Evolutionary conservation across 2,888 invertebrate species (phyloP), one percentile per base, ranked within the genome.

Genomic region (Hanleya hanleyi): DNA sequence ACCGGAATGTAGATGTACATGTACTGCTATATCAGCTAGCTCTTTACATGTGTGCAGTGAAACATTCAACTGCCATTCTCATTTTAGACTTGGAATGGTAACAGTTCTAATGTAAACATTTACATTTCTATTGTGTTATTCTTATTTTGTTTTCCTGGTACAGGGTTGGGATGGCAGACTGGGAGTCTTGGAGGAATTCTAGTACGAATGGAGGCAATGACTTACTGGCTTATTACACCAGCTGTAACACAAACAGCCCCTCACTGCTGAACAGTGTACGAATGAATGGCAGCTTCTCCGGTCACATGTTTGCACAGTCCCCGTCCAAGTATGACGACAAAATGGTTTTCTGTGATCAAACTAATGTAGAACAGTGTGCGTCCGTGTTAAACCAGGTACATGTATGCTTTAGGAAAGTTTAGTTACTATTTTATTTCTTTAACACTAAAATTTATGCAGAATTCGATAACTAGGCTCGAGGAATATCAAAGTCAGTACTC

Each of bases 311-410:
- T n/a, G 47, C 47, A 41, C 35, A 9, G 9, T 35, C 36, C 22
- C 64, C 64, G 12, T 22, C 57, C 57, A 57, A 57, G 9, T 15
- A 29, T 61, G 32, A 67, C 67, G 73, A 81, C 69, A 80, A 80
- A 35, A 80, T 77, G 72, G 76, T 78, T n/a, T 85, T 84, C 70
- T 85, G 86, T 81, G 79, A 78, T 6, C 62, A 74, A 18, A 82
- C 83, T 49, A 86, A 82, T 70, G 68, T 86, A 6, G 83, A 84
- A 37, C 74, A 83, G 35, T 83, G 84, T 75, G 74, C 85, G 5
- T 66, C 78, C 18, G 81, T 80, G 35, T 74, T 86, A 0, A 84
- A 82, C 70, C 83, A 84, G 81, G 85, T 85, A 76, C 33, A 69
- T 51, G 35, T 1, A n/a, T 3, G 22, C 15, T n/a, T 47, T 47